These are phyloP conservation scores for Labia minor DNA, from an alignment of 2,888 invertebrate genomes.

Conservation along the genomic window DNA sequence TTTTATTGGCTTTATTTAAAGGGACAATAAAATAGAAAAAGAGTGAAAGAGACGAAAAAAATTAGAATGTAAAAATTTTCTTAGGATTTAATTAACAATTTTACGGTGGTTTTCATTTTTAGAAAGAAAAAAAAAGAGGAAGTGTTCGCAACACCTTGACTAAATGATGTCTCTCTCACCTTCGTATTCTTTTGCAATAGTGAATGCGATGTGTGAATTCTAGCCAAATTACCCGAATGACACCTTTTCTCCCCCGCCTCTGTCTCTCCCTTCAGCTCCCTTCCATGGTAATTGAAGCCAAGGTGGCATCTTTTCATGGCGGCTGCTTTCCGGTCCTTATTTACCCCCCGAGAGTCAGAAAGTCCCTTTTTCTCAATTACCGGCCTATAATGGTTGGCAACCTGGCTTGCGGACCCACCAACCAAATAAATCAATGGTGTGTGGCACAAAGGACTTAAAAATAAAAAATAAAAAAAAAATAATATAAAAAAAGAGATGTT, in stretches of 20 bases:
- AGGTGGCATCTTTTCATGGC: constrained; percentile 3
- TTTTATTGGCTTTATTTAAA: too few species aligned
- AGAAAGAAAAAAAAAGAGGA: too few species aligned
- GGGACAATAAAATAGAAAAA: too few species aligned
- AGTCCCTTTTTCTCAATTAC: constrained; percentile 13
- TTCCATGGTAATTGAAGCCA: background rate
- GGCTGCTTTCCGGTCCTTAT: constrained; percentile 5
- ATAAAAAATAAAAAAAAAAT: too few species aligned
- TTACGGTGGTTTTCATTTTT: too few species aligned
- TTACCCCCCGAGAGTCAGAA: background rate
- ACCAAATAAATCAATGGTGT: background rate
- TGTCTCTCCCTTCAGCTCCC: background rate
- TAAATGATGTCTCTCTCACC: too few species aligned
- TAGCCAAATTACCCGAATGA: background rate
- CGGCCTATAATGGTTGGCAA: background rate
- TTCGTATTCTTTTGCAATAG: too few species aligned
- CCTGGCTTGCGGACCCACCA: constrained; percentile 1
- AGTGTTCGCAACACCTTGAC: too few species aligned
- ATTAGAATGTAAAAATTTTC: too few species aligned
- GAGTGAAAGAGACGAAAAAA: too few species aligned
- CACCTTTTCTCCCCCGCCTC: background rate
- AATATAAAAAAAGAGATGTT: background rate
- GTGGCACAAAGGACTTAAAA: background rate
- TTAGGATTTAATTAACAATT: too few species aligned
- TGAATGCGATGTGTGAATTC: background rate